Percentiles rank a stretch among this genome's conserved stretches.
Evolutionary conservation across 2,888 invertebrate genomes (phyloP).

Genomic region (Unio pictorum): DNA sequence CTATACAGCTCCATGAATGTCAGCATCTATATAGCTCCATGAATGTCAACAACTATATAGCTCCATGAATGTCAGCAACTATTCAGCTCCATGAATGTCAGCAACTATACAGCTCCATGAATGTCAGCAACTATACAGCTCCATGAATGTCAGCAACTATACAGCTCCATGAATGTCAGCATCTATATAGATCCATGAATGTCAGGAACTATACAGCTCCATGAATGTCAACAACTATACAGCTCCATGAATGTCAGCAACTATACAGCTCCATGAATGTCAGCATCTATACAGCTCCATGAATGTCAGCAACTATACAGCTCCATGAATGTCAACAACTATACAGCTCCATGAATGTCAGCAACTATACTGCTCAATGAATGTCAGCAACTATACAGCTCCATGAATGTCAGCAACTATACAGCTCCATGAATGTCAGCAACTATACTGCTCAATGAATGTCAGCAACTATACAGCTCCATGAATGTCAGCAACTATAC

Average conservation of each 20-base stretch:
- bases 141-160: slow-evolving; percentile 12
- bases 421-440: slow-evolving; percentile 6
- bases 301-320: slow-evolving; percentile 12
- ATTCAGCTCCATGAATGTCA: slow-evolving; percentile 1
- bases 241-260: slow-evolving; percentile 9
- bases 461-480: too few relatives aligned
- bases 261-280: slow-evolving; percentile 1
- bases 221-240: slow-evolving; percentile 11
- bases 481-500: too few relatives aligned
- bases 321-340: slow-evolving; percentile 10
- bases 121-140: slow-evolving; percentile 13
- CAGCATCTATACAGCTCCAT: slow-evolving; percentile 14
- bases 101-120: slow-evolving; percentile 12
- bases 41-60: too few relatives aligned
- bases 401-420: slow-evolving; percentile 12
- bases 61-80: slow-evolving; percentile 11
- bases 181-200: too few relatives aligned
- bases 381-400: slow-evolving; percentile 13
- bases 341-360: slow-evolving; percentile 2
- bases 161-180: slow-evolving; percentile 7
- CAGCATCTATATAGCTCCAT: slow-evolving; percentile 22
- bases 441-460: too few relatives aligned
- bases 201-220: slow-evolving; percentile 9
- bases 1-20: slow-evolving; percentile 1
- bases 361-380: slow-evolving; percentile 11